phyloP scores from a whole-genome alignment of 2,888 invertebrate genomes.

The Reticulitermes lucifugus region DNA sequence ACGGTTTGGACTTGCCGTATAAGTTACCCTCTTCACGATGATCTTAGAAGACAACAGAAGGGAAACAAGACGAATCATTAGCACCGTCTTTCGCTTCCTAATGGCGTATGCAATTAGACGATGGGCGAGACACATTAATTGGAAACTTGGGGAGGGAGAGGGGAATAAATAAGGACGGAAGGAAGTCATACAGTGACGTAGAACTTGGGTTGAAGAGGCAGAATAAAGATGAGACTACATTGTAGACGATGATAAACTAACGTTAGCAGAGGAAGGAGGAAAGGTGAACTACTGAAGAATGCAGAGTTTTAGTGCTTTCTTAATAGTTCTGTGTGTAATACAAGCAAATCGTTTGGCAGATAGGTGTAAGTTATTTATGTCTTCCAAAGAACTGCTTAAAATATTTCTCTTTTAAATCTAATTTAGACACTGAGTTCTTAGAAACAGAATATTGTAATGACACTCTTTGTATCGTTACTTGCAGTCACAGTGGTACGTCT shows the following conservation, averaged over 20 bases:
- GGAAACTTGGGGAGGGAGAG: slow-evolving; percentile 49
- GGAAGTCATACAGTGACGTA: slow-evolving; percentile 31
- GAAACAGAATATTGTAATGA: too few species aligned
- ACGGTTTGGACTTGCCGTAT: slow-evolving; percentile 6
- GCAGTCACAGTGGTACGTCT: too few species aligned
- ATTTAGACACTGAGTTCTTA: too few species aligned
- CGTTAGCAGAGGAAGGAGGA: neutral
- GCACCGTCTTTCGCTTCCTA: slow-evolving; percentile 46
- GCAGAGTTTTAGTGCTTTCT: neutral
- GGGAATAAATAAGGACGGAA: slow-evolving; percentile 42
- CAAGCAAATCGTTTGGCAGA: too few species aligned
- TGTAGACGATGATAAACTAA: slow-evolving; percentile 9
- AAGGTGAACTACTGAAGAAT: neutral
- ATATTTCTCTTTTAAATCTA: too few species aligned
- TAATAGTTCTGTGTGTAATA: neutral
- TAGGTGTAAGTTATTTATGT: too few species aligned
- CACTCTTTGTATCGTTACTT: too few species aligned
- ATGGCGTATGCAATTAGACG: slow-evolving; percentile 51
- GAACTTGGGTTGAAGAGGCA: slow-evolving; percentile 24
- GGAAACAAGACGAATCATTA: slow-evolving; percentile 43
- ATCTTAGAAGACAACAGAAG: slow-evolving; percentile 17
- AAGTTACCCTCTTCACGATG: slow-evolving; percentile 9
- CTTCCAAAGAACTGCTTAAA: too few species aligned
- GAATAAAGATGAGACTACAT: slow-evolving; percentile 9
- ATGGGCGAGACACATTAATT: slow-evolving; percentile 49